Evolutionary conservation across 2,888 invertebrate species (phyloP), one percentile per base, ranked within the genome.

Genomic region (Hypomecis atomaria): DNA sequence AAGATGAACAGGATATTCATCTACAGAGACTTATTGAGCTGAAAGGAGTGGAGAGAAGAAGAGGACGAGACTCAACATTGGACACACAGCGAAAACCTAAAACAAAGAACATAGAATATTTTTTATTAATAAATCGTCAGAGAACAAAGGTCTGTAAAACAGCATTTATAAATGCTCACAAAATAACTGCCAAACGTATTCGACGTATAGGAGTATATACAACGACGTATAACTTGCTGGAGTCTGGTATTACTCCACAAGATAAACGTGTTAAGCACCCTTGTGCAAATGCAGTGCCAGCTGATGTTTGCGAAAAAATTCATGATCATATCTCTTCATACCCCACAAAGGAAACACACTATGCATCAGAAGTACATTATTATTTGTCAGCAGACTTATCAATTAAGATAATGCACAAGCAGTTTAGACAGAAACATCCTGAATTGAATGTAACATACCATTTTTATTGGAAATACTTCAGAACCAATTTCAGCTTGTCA

Each of bases 391-490:
- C 43, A 43, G 43, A 43, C 43, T 43, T 43, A 43, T 43, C 43
- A 43, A n/a, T 43, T 43, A 43, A 9, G 43, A 61, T 48, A 45
- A 55, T 47, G 43, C 43, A 43, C n/a, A 43, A 43, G n/a, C 43
- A 43, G 43, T 43, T 63, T 36, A 42, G 10, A 36, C 45, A 53
- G 53, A 50, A 63, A 63, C 42, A 63, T 42, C 63, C 63, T 44
- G 63, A 54, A 38, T 44, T 62, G 47, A 38, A 45, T 62, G 63
- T 67, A 6, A 64, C 56, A 37, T 67, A 67, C 45, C 62, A 65
- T 36, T 59, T 67, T 58, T 67, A 67, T 42, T 65, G 64, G 62
- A 38, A 65, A 34, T 65, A 59, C 45, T 67, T 67, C 56, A 65
- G 45, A 48, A 54, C 11, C 23, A 64, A 67, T 57, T 67, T 67